These are phyloP conservation scores for Gymnorhina tibicen DNA, from an alignment of 2,113 vertebrate genomes.

Conservation along the genomic window DNA sequence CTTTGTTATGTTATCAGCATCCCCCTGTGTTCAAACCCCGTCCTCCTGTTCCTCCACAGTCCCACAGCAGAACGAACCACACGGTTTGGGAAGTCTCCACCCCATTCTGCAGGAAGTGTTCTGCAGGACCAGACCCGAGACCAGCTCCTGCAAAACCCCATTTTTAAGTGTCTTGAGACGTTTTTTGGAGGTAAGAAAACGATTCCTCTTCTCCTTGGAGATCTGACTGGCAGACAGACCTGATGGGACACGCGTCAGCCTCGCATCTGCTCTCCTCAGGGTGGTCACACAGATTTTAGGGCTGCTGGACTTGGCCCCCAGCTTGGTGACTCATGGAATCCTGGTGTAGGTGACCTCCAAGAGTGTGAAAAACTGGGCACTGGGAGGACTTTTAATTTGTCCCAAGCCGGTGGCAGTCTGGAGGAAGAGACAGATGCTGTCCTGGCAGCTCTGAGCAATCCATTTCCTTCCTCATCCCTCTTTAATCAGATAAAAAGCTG, in stretches of 20 bases:
- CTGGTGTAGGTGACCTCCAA: neutral
- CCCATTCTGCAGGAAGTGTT: neutral
- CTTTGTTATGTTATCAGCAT: neutral
- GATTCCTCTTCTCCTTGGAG: neutral
- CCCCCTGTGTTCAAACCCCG: neutral
- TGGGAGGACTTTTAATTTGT: neutral
- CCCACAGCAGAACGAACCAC: neutral
- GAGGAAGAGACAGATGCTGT: neutral
- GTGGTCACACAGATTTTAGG: neutral
- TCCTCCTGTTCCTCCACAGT: neutral
- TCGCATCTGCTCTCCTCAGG: neutral
- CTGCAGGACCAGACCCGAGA: neutral
- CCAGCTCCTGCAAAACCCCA: neutral
- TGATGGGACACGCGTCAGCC: neutral
- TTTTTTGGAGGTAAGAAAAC: neutral
- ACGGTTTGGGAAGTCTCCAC: neutral
- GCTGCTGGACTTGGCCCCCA: neutral
- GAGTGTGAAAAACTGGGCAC: neutral
- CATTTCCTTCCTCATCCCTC: neutral
- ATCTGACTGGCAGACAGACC: neutral
- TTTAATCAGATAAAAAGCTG: neutral
- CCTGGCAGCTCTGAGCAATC: neutral
- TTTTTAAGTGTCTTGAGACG: neutral
- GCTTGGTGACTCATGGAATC: neutral
- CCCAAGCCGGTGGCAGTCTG: neutral